Base-by-base conservation (phyloP, 2,797 vertebrate genomes). In the Lacerta bilineata region DNA sequence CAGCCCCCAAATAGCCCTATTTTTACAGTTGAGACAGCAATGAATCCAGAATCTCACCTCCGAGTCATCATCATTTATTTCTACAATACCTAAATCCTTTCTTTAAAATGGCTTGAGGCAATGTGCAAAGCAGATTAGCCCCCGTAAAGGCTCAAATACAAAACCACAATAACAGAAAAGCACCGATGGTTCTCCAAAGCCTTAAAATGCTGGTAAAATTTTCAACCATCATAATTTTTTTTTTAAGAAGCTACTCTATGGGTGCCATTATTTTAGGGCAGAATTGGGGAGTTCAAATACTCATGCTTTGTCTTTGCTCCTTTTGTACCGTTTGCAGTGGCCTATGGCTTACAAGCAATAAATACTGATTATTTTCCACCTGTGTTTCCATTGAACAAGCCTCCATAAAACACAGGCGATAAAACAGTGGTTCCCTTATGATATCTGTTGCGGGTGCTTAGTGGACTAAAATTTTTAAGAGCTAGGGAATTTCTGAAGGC, bases 11-110 rank as follows among this genome's bases (percentile, higher is more conserved):
- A 83, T 61, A 85, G 79, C 36, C 86, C 78, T 83, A 46, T 76
- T 93, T 94, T 36, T 93, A 89, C 92, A 93, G 91, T 82, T 89
- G 88, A 80, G 77, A 64, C 83, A 90, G 36, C 74, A 68, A 39
- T 46, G 78, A 20, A 41, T 59, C 9, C 55, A 85, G 66, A 59
- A 33, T 81, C 29, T 43, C 36, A n/a, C 11, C n/a, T 80, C 36
- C 17, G 23, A 61, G 50, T 46, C 9, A n/a, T 25, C 23, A 61
- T 46, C 25, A 64, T 43, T 46, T 59, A 15, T 25, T 77, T 39
- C 29, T 13, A 39, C 20, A 69, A 18, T 41, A n/a, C 10, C 74
- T 9, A 72, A 87, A 76, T 66, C 15, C 50, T 29, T 17, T 78
- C 23, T 25, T 50, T 69, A 23, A 69, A 87, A 13, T 33, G 55